Evolutionary conservation across 1,140 invertebrate genomes (phyloP).

Genomic region (Trissolcus basalis): DNA sequence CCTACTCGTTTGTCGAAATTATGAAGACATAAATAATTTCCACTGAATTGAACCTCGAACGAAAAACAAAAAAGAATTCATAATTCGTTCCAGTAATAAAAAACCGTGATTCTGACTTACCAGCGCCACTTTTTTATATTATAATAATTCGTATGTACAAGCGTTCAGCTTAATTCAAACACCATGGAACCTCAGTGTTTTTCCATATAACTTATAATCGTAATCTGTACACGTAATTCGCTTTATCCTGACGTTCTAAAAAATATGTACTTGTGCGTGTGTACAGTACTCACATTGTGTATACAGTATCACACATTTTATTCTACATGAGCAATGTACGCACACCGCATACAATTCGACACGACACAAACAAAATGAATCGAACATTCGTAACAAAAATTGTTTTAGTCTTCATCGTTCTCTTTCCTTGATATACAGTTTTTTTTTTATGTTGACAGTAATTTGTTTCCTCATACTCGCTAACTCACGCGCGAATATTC

Average conservation of each 20-base stretch:
- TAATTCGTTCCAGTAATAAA: constrained; percentile 28
- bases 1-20: not conserved
- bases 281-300: constrained; percentile 47
- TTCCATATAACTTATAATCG: constrained; percentile 6
- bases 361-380: too few relatives aligned
- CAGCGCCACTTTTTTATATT: constrained; percentile 41
- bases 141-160: constrained; percentile 49
- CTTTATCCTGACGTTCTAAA: constrained; percentile 4
- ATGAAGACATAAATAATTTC: not conserved
- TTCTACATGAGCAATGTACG: constrained; percentile 53
- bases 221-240: not conserved
- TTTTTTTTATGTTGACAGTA: constrained; percentile 25
- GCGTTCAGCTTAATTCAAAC: constrained; percentile 46
- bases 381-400: not conserved
- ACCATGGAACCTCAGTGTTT: constrained; percentile 35
- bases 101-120: constrained; percentile 23
- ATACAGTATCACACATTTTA: constrained; percentile 15
- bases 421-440: not conserved
- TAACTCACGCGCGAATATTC: constrained; percentile 61
- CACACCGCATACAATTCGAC: constrained; percentile 46
- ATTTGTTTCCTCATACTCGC: constrained; percentile 35
- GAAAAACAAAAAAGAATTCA: constrained; percentile 32
- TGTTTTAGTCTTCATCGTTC: constrained; percentile 5
- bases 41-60: constrained; percentile 18
- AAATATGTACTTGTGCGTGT: constrained; percentile 53